Evolutionary conservation across 1,140 invertebrate genomes (phyloP), one percentile per base, ranked within the genome.

Genomic region (Stenopsyche tienmushanensis): DNA sequence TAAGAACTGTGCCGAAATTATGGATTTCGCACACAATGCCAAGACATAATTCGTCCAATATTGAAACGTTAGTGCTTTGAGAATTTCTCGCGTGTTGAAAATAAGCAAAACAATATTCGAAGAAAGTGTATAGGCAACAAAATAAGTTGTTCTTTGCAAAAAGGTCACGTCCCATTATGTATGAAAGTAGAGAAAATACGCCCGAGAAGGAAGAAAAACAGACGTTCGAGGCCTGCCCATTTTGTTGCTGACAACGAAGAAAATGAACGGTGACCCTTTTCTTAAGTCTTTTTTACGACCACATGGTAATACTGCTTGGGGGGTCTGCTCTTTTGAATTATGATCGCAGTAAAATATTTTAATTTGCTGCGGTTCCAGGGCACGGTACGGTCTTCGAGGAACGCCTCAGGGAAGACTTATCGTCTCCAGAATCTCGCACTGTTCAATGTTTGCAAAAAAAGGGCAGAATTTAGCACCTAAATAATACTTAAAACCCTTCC

Each of bases 81-180:
- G n/a, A n/a, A n/a, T n/a, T n/a, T n/a, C n/a, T 5, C 15, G 47
- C 15, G 47, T 3, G 15, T 49, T 23, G 17, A 49, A 49, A 49
- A 49, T 18, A 23, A 49, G 1, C 47, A 17, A 17, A n/a, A n/a
- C n/a, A n/a, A n/a, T n/a, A n/a, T n/a, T n/a, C n/a, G n/a, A n/a
- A n/a, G n/a, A 54, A n/a, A n/a, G 52, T 25, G 24, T 25, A 18
- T 18, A 21, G 17, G 26, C 15, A 23, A 57, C 53, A 34, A 57
- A 57, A 57, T 25, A 57, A 25, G 53, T 57, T 41, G 53, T 34
- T 15, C n/a, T 57, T 57, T 41, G 26, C 9, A 57, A 9, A 57
- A 57, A 5, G 29, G 53, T 57, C 53, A 57, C 53, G 53, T 18
- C 20, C 29, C 18, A 39, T 25, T 24, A 25, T 25, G 23, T 3